A percentile compares a stretch with the other conserved stretches of the same genome.
Evolutionary conservation across 2,888 invertebrate species (phyloP).

Genomic region (Gryllus longicercus): DNA sequence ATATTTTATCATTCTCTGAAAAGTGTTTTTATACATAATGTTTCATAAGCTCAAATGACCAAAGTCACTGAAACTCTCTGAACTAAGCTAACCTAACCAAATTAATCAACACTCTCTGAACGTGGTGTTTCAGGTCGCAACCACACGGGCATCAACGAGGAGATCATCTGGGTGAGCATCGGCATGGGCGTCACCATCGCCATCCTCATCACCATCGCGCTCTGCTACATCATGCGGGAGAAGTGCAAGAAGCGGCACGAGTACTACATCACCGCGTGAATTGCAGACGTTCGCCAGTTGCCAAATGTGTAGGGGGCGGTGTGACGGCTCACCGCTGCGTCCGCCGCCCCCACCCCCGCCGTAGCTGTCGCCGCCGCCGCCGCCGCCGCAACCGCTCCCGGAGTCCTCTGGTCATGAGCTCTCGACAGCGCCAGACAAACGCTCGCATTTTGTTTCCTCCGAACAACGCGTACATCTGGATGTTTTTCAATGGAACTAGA

Average conservation of each 20-base stretch:
- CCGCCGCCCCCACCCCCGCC: neutral
- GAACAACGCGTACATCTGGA: neutral
- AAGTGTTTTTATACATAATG: no score
- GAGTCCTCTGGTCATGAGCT: no score
- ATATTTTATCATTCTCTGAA: no score
- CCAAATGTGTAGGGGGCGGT: neutral
- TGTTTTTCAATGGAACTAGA: neutral
- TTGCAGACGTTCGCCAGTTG: neutral
- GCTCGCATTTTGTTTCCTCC: no score
- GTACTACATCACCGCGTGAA: conserved; percentile 34
- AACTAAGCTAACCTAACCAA: no score
- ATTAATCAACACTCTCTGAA: no score
- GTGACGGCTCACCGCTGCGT: neutral
- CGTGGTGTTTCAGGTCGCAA: conserved; percentile 62
- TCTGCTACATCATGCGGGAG: conserved; percentile 77
- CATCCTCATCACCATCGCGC: conserved; percentile 73
- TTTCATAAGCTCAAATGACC: no score
- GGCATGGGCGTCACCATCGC: conserved; percentile 82
- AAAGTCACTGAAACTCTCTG: no score
- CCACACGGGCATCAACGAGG: conserved; percentile 80
- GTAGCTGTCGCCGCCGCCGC: neutral
- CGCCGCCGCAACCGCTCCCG: no score
- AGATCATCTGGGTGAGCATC: conserved; percentile 85
- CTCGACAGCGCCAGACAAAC: no score
- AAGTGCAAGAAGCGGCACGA: conserved; percentile 74